Evolutionary conservation across 1,140 invertebrate species (phyloP).

Genomic region (Camponotus floridanus): DNA sequence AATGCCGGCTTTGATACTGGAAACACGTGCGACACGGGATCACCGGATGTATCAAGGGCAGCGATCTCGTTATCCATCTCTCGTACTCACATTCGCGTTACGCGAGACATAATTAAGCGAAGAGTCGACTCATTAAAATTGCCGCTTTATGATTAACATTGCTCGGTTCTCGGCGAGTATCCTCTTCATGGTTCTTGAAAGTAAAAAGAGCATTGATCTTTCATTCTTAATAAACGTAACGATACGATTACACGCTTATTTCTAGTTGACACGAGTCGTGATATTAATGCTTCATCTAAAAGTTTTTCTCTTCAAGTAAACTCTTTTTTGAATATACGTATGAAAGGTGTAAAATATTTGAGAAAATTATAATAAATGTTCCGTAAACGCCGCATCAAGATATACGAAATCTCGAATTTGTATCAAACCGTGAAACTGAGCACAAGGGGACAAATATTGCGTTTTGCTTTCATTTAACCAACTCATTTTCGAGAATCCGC

Average conservation of each 20-base stretch:
- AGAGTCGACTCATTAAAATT: conserved; percentile 75
- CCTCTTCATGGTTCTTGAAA: background rate
- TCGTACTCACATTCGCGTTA: background rate
- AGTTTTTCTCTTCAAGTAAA: too few species aligned
- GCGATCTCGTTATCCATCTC: conserved; percentile 66
- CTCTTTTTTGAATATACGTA: background rate
- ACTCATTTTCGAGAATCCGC: conserved; percentile 31
- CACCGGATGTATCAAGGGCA: conserved; percentile 47
- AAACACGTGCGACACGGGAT: background rate
- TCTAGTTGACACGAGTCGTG: background rate
- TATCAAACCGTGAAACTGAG: background rate
- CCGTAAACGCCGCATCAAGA: background rate
- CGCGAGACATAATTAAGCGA: conserved; percentile 63
- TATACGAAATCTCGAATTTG: conserved; percentile 3
- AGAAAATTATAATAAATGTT: background rate
- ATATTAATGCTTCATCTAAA: background rate
- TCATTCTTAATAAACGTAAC: background rate
- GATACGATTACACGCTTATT: background rate
- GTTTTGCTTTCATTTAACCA: conserved; percentile 25
- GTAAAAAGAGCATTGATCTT: conserved; percentile 48
- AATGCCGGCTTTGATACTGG: conserved; percentile 10
- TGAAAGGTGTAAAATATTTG: background rate
- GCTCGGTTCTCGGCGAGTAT: conserved; percentile 14
- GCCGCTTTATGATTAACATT: conserved; percentile 70
- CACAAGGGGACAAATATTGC: background rate